These are phyloP conservation scores for Mormoops blainvillei DNA, from an alignment of 2,113 vertebrate species.

Conservation along the genomic window DNA sequence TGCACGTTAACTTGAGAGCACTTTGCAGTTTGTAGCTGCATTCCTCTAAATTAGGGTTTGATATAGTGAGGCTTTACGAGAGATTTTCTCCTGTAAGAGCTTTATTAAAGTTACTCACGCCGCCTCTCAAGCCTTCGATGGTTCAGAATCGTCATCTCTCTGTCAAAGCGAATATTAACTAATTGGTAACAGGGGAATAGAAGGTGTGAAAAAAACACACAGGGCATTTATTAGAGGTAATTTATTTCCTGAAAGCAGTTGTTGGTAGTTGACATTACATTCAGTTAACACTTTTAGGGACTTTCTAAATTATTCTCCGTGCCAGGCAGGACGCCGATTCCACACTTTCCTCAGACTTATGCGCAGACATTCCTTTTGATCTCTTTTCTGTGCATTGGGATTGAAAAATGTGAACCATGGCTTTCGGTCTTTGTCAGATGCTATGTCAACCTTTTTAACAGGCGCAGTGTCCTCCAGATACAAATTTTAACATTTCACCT, in stretches of 20 bases:
- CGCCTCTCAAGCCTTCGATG: conserved; percentile 48
- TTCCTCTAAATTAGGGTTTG: conserved; percentile 64
- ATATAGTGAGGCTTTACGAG: conserved; percentile 52
- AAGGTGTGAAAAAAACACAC: conserved; percentile 55
- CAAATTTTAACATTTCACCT: conserved; percentile 40
- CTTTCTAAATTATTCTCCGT: conserved; percentile 51
- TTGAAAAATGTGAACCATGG: conserved; percentile 17
- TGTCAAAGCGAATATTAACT: conserved; percentile 63
- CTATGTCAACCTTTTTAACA: conserved; percentile 42
- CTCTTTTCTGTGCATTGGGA: not conserved
- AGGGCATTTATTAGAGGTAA: conserved; percentile 55
- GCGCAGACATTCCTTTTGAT: not conserved
- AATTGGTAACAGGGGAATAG: conserved; percentile 65
- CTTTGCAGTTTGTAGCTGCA: not conserved
- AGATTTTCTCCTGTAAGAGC: conserved; percentile 42
- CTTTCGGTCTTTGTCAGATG: not conserved
- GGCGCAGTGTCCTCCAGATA: not conserved
- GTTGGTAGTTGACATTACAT: conserved; percentile 61
- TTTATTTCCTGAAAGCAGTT: conserved; percentile 65
- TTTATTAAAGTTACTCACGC: conserved; percentile 57
- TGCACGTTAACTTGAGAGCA: conserved; percentile 45
- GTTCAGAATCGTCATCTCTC: conserved; percentile 54
- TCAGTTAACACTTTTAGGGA: conserved; percentile 52
- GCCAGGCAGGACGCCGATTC: not conserved
- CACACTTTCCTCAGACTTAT: not conserved